Evolutionary conservation across 2,113 vertebrate species (phyloP), one percentile per base, ranked within the genome.

Genomic region (Halcyon malimbica): DNA sequence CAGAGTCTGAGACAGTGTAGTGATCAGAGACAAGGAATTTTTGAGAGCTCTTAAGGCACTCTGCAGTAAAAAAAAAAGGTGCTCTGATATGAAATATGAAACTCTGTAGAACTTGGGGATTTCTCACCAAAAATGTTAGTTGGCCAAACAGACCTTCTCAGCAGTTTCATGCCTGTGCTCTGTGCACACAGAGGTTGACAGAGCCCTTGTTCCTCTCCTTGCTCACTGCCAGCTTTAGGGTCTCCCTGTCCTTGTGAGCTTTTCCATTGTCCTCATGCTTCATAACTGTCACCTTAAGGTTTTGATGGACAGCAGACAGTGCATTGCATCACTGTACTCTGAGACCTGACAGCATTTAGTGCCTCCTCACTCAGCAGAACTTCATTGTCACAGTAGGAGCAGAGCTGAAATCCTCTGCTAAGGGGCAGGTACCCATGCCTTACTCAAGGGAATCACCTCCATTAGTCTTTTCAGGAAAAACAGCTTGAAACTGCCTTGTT

Each of bases 131-230:
- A 78, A 73, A 26, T 0, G 7, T 33, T 16, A 35, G 25, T 17
- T 78, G 62, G 6, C 11, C 16, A 26, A 73, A 56, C 10, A 63
- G 11, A 16, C 59, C 23, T 44, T 19, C 65, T 37, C 33, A 73
- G 85, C 1, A 0, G 17, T 41, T 50, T 76, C 0, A 0, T 63
- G 44, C 13, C 7, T 23, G 17, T n/a, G 31, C 26, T 50, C 42
- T 80, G 42, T 16, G 59, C 13, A 20, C 48, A 26, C 50, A 37
- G 3, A 28, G 6, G 39, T 67, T 41, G 12, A n/a, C 50, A 16
- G 17, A 85, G 25, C 46, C 35, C 60, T 33, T 29, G 9, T 11
- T 56, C 14, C 44, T 14, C 24, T 65, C 53, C 54, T 75, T 5
- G 1, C 28, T 53, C 20, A 2, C 31, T 46, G 53, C 33, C 41